Evolutionary conservation across 2,113 vertebrate species (phyloP).

Genomic region (Gavia stellata): DNA sequence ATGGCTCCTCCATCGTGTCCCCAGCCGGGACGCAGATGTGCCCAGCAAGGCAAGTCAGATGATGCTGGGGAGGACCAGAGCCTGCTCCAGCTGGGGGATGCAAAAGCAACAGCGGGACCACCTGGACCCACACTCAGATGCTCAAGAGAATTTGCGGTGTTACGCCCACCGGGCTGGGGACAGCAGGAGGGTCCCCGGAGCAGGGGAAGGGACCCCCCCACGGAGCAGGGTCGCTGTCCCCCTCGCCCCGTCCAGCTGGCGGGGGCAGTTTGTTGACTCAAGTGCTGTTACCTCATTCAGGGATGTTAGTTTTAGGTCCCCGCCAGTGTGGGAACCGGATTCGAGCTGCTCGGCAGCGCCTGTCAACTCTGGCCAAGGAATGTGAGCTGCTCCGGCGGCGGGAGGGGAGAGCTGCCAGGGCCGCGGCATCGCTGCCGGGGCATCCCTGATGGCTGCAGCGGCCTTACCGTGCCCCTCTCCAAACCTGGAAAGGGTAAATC

Average conservation of each 20-base stretch:
- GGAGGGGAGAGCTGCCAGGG: not conserved
- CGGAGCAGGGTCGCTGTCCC: not conserved
- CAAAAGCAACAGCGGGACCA: not conserved
- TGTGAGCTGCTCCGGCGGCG: not conserved
- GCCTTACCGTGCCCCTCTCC: not conserved
- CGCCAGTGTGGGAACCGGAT: slow-evolving; percentile 65
- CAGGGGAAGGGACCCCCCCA: not conserved
- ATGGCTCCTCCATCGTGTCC: accelerated
- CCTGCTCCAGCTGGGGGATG: not conserved
- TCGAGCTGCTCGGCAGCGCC: slow-evolving; percentile 10
- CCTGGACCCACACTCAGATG: accelerated
- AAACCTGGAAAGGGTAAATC: not conserved
- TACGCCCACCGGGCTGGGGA: accelerated
- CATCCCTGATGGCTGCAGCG: not conserved
- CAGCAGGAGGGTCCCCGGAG: not conserved
- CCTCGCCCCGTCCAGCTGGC: not conserved
- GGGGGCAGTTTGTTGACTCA: slow-evolving; percentile 43
- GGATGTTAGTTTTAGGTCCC: slow-evolving; percentile 65
- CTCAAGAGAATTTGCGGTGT: not conserved
- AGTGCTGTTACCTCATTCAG: slow-evolving; percentile 55
- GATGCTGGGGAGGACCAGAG: not conserved
- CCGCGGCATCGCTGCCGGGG: accelerated
- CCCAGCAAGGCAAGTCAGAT: not conserved
- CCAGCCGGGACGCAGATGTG: accelerated
- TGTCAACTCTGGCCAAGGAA: slow-evolving; percentile 57